Evolutionary conservation across 2,113 vertebrate species (phyloP).

Genomic region (Oreochromis tanganicae): DNA sequence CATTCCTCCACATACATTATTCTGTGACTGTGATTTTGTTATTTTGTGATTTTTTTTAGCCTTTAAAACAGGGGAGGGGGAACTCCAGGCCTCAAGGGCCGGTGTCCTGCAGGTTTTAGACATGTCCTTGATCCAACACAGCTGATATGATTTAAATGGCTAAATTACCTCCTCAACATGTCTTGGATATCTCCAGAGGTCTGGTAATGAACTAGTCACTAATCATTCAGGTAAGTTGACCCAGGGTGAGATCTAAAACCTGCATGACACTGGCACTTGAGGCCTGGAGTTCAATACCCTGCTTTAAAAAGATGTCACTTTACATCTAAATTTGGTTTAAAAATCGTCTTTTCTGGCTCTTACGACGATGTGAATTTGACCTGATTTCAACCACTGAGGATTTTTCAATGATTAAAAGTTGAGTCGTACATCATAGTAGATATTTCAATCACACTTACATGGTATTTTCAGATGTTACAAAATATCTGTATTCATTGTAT

Average conservation of each 20-base stretch:
- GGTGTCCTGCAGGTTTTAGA: accelerated
- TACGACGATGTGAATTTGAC: background rate
- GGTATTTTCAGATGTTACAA: background rate
- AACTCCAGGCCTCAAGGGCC: background rate
- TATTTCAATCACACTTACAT: accelerated
- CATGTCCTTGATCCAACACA: background rate
- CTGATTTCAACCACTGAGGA: background rate
- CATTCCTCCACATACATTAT: background rate
- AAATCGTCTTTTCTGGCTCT: accelerated
- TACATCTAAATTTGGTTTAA: background rate
- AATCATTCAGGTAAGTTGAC: background rate
- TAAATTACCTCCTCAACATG: accelerated
- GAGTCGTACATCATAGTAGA: accelerated
- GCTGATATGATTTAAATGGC: background rate
- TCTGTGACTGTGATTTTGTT: background rate
- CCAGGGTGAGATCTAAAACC: background rate
- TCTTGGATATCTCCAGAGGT: background rate
- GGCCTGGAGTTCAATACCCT: background rate
- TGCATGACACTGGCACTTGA: accelerated
- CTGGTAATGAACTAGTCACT: accelerated
- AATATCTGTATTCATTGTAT: background rate
- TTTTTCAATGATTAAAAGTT: background rate
- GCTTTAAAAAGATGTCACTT: background rate
- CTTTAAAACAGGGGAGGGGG: accelerated
- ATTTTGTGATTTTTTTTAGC: background rate